Percentiles rank a stretch among this genome's conserved stretches.
Conservation (phyloP, 53 echinoderm and acorn worm species). For the Echinarachnius parma region DNA sequence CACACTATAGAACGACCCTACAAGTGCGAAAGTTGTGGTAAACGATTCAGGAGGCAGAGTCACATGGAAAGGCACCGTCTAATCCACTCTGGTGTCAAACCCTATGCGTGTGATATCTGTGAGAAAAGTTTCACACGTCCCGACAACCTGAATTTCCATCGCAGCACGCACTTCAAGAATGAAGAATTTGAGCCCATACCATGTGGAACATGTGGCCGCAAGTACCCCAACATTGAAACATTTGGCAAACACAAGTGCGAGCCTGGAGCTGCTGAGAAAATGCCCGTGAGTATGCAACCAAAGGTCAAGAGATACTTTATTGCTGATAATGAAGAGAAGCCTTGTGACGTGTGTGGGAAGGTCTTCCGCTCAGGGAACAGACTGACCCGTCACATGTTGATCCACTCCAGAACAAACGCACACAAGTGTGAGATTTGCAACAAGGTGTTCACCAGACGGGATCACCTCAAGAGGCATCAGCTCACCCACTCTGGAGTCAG, state of each 20-base stretch:
- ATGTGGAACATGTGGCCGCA: constrained; percentile 41
- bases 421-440: constrained; percentile 36
- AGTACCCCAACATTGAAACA: constrained; percentile 38
- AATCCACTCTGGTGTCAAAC: constrained; percentile 40
- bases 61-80: constrained; percentile 45
- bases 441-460: constrained; percentile 33
- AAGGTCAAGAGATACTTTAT: constrained; percentile 21
- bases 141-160: constrained; percentile 38
- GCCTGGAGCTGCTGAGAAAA: constrained; percentile 9
- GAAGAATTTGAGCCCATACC: constrained; percentile 40
- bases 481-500: constrained; percentile 39
- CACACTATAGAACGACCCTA: constrained; percentile 32
- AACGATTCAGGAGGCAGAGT: constrained; percentile 32
- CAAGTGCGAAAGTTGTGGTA: constrained; percentile 37
- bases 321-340: constrained; percentile 35
- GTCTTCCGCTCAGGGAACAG: constrained; percentile 37
- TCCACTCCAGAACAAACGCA: constrained; percentile 29
- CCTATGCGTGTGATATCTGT: constrained; percentile 37
- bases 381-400: constrained; percentile 32
- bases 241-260: constrained; percentile 43
- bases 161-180: constrained; percentile 41
- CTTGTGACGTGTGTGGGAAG: constrained; percentile 40
- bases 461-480: constrained; percentile 39
- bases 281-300: constrained; percentile 10
- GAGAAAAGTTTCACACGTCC: constrained; percentile 40